Evolutionary conservation across 2,113 vertebrate species (phyloP).

Genomic region (Erpornis zantholeuca): DNA sequence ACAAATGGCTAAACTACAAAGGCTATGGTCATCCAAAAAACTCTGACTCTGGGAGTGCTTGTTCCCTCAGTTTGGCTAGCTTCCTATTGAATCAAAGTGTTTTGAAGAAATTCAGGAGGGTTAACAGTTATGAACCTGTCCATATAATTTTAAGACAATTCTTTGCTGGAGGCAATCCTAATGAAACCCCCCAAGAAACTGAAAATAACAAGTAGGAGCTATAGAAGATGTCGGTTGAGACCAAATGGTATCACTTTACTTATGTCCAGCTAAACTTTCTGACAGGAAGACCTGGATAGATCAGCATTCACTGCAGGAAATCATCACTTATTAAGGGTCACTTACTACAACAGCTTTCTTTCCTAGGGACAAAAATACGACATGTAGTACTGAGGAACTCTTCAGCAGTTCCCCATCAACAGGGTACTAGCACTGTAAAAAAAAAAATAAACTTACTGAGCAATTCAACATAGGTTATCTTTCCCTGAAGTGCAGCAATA

Average conservation of each 20-base stretch:
- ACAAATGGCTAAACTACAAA: background rate
- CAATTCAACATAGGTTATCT: background rate
- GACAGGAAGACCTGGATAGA: background rate
- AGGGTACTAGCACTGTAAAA: background rate
- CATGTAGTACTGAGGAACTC: background rate
- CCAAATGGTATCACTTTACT: background rate
- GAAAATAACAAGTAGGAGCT: background rate
- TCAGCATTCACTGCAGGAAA: background rate
- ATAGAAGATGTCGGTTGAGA: background rate
- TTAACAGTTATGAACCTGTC: background rate
- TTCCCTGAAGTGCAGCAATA: background rate
- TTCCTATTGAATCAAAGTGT: background rate
- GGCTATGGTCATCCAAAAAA: background rate
- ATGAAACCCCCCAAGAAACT: background rate
- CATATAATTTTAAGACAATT: background rate
- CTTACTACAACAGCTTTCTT: background rate
- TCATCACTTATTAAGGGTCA: background rate
- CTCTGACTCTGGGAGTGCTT: rapidly evolving
- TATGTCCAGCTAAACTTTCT: background rate
- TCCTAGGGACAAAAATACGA: background rate
- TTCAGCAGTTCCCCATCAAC: background rate
- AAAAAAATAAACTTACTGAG: background rate
- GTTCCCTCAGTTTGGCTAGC: background rate
- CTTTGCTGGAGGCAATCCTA: background rate
- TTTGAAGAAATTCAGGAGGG: background rate